Evolutionary conservation across 2,888 invertebrate species (phyloP).

Genomic region (Rotaria socialis): DNA sequence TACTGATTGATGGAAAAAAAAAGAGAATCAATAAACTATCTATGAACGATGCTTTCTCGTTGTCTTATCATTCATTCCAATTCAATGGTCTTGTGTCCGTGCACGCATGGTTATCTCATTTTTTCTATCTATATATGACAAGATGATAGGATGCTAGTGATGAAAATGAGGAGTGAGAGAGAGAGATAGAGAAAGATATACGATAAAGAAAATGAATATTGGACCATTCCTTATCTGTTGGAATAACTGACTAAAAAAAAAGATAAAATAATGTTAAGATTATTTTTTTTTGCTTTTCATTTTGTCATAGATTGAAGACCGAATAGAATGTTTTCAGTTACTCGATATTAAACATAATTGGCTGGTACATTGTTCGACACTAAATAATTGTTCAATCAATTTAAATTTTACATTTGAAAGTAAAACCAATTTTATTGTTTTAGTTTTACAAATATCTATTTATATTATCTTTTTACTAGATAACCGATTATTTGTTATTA

Average conservation of each 20-base stretch:
- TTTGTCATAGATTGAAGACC: background rate
- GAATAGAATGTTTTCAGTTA: background rate
- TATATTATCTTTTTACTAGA: background rate
- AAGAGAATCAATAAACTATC: background rate
- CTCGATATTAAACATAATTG: background rate
- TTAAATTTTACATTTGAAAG: background rate
- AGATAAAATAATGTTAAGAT: background rate
- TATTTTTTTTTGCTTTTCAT: background rate
- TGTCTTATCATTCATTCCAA: background rate
- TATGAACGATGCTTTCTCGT: too few species aligned
- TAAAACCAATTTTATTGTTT: background rate
- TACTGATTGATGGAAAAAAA: background rate
- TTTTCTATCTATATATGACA: background rate
- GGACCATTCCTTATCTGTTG: slow-evolving; percentile 10
- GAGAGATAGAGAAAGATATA: background rate
- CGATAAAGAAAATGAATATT: slow-evolving; percentile 1
- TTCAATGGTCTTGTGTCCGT: background rate
- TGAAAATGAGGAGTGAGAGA: background rate
- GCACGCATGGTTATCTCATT: background rate
- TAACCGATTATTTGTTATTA: background rate
- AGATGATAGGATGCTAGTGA: background rate
- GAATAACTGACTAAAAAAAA: slow-evolving; percentile 4
- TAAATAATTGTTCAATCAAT: background rate
- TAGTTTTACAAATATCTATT: too few species aligned
- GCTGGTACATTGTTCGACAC: background rate